Base-by-base conservation (phyloP, 1,140 invertebrate genomes). In the Cheumatopsyche charites region DNA sequence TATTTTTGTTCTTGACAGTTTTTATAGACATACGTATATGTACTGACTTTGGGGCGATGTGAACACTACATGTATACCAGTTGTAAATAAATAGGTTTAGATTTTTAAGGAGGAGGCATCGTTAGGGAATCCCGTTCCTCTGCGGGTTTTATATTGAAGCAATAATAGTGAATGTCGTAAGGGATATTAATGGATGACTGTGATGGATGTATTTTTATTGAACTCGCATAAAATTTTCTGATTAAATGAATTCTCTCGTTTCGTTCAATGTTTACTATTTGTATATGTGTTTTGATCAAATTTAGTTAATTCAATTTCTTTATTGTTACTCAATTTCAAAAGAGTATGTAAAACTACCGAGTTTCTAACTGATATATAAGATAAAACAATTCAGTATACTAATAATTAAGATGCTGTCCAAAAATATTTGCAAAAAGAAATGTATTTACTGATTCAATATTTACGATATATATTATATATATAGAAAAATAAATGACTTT, bases 401-500 rank as follows among this genome's bases (percentile, higher is more conserved):
- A 75, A 63, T 73, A 75, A 25, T 70, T 70, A 70, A 73, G 68
- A 72, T 63, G 67, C 74, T 70, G 74, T 75, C 74, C 74, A 75
- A 75, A 70, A 75, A 70, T 73, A 67, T 75, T 75, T 75, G 74
- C 74, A 75, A 67, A 36, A 75, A 67, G 68, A 73, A 72, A 73
- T 75, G 74, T 75, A 75, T 75, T 72, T 75, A 75, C 63, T 67
- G 71, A 72, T 73, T 72, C 74, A 75, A 75, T 73, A 67, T 75
- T 75, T 72, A 72, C 67, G 29, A 72, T 68, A 68, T 68, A 68
- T 68, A 68, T 68, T 47, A 47, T 68, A 68, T 68, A 68, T 68
- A 68, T 68, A 68, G 66, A 68, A 68, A 45, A 68, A 68, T 68
- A 68, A 68, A 68, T 55, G 66, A 68, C 66, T 68, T 66, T 68